Base-by-base conservation (phyloP, 2,888 invertebrate species). In the Blastobasis lacticolella region DNA sequence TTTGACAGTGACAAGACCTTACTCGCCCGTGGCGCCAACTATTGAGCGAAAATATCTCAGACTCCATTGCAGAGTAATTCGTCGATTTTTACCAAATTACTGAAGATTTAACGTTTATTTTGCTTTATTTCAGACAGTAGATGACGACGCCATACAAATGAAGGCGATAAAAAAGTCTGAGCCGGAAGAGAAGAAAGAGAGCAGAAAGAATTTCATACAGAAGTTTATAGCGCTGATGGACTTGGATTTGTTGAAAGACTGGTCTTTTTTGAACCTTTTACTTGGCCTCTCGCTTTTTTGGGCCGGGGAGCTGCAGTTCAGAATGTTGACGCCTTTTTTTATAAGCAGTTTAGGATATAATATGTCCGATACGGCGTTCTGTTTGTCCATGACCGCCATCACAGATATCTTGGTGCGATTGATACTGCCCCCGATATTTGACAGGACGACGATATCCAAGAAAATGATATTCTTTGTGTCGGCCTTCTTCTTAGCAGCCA, bases 281-380 rank as follows among this genome's bases (percentile, higher is more conserved):
- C 91, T 93, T 54, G 94, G 93, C 6, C 81, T 93, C 50, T 93
- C 93, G 42, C 89, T 93, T 44, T 93, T 93, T 78, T 94, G 93
- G 83, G 92, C 93, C 50, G 93, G 93, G 48, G 93, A 93, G 71
- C 89, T 93, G 74, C 93, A 93, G 68, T 93, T 93, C 75, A 92
- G 93, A 75, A 91, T 92, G 92, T 90, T 92, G 46, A 92, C 92
- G 45, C 92, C 92, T 9, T 92, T 92, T 75, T 92, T 92, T 71
- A 91, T 92, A 58, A 86, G 88, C 47, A 89, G 89, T 67, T 73
- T 92, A 65, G 91, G 91, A 1, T 92, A 91, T 68, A 87, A 90
- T 54, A 92, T 91, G 75, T 78, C 89, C 45, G 92, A 94, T 60
- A 91, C 93, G 36, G 94, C 94, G 48, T 91, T 92, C 66, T 94